phyloP scores from a whole-genome alignment of 1,140 invertebrate genomes.

The roundworm (Caenorhabditis elegans) region WBcel235 BX284606.5:1006001-1006500 shows the following conservation, averaged over 20 bases:
- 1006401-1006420: no score
- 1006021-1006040: not conserved
- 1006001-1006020: not conserved
- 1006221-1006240: not conserved
- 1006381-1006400: no score
- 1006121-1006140: slow-evolving; percentile 44
- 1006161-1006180: slow-evolving; percentile 36
- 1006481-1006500: no score
- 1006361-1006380: no score
- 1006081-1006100: slow-evolving; percentile 41
- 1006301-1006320: not conserved
- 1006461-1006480: no score
- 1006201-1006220: not conserved
- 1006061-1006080: slow-evolving; percentile 44
- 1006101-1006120: slow-evolving; percentile 40
- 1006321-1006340: not conserved
- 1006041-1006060: slow-evolving; percentile 39
- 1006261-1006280: not conserved
- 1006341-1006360: not conserved
- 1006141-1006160: slow-evolving; percentile 37
- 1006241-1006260: not conserved
- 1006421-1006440: no score
- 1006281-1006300: not conserved
- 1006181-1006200: slow-evolving; percentile 46
- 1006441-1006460: no score